Evolutionary conservation across 2,113 vertebrate genomes (phyloP).

Genomic region (Heterotis niloticus): DNA sequence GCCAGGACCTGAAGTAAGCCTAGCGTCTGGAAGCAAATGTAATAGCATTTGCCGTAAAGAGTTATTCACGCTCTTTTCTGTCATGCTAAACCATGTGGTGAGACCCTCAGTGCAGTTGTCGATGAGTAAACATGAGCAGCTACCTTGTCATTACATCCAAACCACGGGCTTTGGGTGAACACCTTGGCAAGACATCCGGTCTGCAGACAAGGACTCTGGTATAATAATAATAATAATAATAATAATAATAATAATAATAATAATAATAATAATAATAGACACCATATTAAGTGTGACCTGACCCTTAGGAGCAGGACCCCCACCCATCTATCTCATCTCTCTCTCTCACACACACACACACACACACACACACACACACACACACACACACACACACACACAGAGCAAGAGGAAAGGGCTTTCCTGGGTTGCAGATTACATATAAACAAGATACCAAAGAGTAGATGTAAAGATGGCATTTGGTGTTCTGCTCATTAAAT

Average conservation of each 20-base stretch:
- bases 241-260: no score
- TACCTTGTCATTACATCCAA: no score
- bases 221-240: no score
- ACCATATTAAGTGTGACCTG: constrained; percentile 2
- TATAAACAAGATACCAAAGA: background rate
- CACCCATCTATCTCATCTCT: background rate
- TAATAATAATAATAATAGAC: background rate
- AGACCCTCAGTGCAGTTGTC: background rate
- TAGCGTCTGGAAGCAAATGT: background rate
- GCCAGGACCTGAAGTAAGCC: constrained; percentile 28
- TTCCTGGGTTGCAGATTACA: no score
- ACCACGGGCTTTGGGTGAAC: background rate
- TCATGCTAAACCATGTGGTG: background rate
- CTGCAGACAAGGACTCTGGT: background rate
- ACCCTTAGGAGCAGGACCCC: background rate
- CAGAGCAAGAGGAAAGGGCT: background rate
- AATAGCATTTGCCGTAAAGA: no score
- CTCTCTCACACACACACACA: background rate
- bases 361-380: background rate
- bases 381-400: background rate
- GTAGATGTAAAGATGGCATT: background rate
- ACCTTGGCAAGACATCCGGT: background rate
- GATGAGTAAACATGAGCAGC: no score
- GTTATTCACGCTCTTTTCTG: background rate
- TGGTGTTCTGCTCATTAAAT: background rate